A percentile compares a stretch with the other conserved stretches of the same genome.
Conservation (phyloP, 2,888 invertebrate species). For the Drosophila borealis region DNA sequence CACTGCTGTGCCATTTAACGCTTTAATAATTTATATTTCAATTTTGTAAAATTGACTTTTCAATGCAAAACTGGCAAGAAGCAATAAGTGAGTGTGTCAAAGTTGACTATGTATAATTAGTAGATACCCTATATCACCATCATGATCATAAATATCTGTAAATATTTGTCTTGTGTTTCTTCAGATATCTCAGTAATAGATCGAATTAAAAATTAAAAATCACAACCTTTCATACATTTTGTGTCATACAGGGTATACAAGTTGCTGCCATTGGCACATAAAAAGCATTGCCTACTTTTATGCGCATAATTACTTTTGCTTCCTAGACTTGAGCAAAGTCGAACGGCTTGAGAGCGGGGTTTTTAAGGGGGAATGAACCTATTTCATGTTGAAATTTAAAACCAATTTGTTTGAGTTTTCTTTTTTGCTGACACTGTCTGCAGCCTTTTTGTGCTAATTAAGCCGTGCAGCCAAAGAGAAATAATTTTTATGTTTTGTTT, state of each 20-base stretch:
- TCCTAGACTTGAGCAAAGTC: constrained; percentile 17
- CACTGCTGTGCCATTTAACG: constrained; percentile 36
- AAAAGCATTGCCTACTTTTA: constrained; percentile 54
- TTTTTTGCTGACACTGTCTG: constrained; percentile 25
- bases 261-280: not conserved
- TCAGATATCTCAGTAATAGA: no score
- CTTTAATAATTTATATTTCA: constrained; percentile 70
- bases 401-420: constrained; percentile 59
- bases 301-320: constrained; percentile 58
- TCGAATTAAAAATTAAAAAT: no score
- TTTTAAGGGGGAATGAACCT: constrained; percentile 14
- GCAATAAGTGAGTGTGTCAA: not conserved
- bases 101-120: not conserved
- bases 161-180: no score
- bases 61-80: constrained; percentile 33
- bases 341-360: constrained; percentile 8
- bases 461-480: constrained; percentile 35
- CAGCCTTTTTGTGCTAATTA: constrained; percentile 69
- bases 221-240: not conserved
- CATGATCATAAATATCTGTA: no score
- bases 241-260: not conserved
- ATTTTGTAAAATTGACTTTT: constrained; percentile 62
- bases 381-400: constrained; percentile 66
- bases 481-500: constrained; percentile 23
- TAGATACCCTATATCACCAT: not conserved